phyloP scores from a whole-genome alignment of 2,113 vertebrate species.

The Corvus cornix region DNA sequence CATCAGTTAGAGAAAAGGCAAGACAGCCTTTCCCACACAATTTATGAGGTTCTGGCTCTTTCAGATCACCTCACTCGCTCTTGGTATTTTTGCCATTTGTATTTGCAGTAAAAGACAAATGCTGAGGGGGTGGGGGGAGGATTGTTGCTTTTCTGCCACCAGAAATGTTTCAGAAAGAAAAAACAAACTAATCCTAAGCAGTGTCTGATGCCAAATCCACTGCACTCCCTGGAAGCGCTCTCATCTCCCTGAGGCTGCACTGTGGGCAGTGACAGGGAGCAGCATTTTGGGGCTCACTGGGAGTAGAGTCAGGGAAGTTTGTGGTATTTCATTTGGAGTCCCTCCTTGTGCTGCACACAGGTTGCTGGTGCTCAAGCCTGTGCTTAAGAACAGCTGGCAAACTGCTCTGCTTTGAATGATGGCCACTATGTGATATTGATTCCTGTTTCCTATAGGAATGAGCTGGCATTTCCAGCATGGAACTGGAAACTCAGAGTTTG shows the following conservation, averaged over 20 bases:
- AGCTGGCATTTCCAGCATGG: background rate
- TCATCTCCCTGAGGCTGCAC: background rate
- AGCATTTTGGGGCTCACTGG: background rate
- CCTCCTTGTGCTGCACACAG: background rate
- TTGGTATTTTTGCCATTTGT: background rate
- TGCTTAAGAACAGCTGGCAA: background rate
- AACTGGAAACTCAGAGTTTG: background rate
- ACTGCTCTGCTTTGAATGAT: background rate
- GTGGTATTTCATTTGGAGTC: background rate
- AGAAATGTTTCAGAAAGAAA: background rate
- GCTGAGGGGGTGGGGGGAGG: background rate
- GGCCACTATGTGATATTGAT: background rate
- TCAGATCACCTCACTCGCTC: constrained; percentile 38
- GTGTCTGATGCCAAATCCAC: background rate
- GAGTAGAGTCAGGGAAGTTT: background rate
- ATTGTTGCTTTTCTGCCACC: background rate
- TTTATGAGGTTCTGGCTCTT: constrained; percentile 53
- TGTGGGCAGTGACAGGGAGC: background rate
- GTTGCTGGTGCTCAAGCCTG: background rate
- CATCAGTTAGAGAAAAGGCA: constrained; percentile 45
- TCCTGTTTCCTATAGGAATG: background rate
- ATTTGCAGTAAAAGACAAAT: background rate
- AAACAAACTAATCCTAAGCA: background rate
- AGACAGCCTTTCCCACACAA: constrained; percentile 14
- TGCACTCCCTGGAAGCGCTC: background rate